A percentile compares a stretch with the other conserved stretches of the same genome.
phyloP scores from a whole-genome alignment of 2,888 invertebrate genomes.

The Lissonota sp. region DNA sequence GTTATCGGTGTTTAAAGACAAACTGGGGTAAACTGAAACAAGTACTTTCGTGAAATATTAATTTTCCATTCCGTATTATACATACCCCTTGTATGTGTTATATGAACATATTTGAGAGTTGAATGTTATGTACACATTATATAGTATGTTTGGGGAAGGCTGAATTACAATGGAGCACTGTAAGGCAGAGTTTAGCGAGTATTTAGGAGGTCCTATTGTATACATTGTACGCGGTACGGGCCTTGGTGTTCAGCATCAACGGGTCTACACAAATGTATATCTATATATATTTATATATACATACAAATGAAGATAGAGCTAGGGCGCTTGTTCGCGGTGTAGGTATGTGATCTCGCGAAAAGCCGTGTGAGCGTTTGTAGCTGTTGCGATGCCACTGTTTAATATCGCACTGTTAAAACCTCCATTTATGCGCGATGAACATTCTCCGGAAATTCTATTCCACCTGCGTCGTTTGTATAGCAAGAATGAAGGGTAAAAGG shows the following conservation, averaged over 20 bases:
- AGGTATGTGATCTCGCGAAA: constrained; percentile 28
- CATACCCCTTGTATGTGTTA: constrained; percentile 20
- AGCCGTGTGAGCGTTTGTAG: constrained; percentile 20
- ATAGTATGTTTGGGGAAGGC: constrained; percentile 32
- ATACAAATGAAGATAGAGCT: not conserved
- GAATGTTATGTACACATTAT: constrained; percentile 12
- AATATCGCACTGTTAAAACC: constrained; percentile 56
- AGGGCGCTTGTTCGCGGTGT: constrained; percentile 10
- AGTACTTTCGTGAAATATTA: constrained; percentile 51
- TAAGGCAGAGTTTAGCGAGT: constrained; percentile 61
- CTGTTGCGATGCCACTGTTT: constrained; percentile 52
- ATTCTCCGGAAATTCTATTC: constrained; percentile 39
- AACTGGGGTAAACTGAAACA: constrained; percentile 26
- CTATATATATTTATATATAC: not conserved
- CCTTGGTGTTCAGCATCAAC: constrained; percentile 20
- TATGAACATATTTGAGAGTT: constrained; percentile 54
- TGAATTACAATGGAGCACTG: constrained; percentile 59
- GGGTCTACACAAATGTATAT: constrained; percentile 5
- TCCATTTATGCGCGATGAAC: constrained; percentile 18
- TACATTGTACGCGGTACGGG: constrained; percentile 28
- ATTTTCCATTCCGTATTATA: constrained; percentile 7
- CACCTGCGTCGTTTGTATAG: not conserved
- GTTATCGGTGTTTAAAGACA: constrained; percentile 23
- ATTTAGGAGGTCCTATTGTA: constrained; percentile 59
- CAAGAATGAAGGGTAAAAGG: too few relatives aligned